Evolutionary conservation across 2,888 invertebrate genomes (phyloP).

Genomic region (Acleris sparsana): DNA sequence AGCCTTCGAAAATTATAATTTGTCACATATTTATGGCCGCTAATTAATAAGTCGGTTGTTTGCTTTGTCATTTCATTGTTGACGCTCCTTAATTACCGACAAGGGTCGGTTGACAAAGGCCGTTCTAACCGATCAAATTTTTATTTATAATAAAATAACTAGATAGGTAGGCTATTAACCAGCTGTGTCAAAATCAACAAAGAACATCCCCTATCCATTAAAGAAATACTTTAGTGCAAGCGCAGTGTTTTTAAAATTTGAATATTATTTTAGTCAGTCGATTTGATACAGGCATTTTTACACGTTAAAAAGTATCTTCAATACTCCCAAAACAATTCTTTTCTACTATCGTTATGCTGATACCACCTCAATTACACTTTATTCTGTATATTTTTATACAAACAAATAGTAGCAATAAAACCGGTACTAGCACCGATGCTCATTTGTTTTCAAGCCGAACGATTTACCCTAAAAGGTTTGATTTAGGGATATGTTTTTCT

Average conservation of each 20-base stretch:
- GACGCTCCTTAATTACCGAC: constrained; percentile 17
- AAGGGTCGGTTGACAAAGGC: constrained; percentile 20
- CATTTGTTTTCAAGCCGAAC: constrained; percentile 15
- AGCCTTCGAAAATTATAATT: not conserved
- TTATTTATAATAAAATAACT: not conserved
- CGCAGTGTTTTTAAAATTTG: no score
- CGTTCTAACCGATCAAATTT: constrained; percentile 8
- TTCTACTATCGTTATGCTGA: no score
- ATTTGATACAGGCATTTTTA: no score
- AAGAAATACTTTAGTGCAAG: no score
- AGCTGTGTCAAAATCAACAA: no score
- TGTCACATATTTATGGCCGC: constrained; percentile 9
- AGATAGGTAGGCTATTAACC: no score
- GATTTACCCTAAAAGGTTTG: constrained; percentile 12
- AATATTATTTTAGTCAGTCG: no score
- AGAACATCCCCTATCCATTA: no score
- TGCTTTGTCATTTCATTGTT: constrained; percentile 21
- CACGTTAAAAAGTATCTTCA: no score
- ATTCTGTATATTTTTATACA: constrained; percentile 1
- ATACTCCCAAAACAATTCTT: no score
- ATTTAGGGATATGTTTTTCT: constrained; percentile 11
- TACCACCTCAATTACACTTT: not conserved
- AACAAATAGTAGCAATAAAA: constrained; percentile 10
- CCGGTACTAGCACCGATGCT: no score
- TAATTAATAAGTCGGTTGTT: constrained; percentile 29